These are phyloP conservation scores for Paramormyrops kingsleyae DNA, from an alignment of 2,113 vertebrate species.

Conservation along the genomic window DNA sequence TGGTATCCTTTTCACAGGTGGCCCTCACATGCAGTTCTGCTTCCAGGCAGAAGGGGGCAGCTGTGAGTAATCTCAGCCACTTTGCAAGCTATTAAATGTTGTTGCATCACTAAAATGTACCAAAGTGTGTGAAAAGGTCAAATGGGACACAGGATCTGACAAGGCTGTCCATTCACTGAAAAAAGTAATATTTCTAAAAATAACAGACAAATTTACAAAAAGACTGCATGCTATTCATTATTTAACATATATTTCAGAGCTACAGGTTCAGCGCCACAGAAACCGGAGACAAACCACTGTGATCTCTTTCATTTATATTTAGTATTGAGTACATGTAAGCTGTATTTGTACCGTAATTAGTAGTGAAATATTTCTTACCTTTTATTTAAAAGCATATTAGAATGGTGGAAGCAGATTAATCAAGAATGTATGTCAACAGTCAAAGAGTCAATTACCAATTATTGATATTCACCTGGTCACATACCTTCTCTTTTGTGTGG, in stretches of 20 bases:
- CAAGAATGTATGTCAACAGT: background rate
- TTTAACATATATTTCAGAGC: background rate
- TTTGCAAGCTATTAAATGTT: background rate
- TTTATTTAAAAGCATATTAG: background rate
- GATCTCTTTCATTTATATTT: background rate
- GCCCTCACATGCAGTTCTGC: background rate
- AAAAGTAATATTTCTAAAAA: background rate
- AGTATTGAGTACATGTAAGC: background rate
- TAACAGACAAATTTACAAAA: background rate
- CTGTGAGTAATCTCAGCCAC: background rate
- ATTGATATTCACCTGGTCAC: background rate
- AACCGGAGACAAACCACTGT: background rate
- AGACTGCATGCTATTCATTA: background rate
- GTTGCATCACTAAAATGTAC: background rate
- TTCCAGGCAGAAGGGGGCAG: background rate
- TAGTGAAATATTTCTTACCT: background rate
- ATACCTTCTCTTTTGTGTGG: background rate
- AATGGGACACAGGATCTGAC: background rate
- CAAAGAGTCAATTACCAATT: background rate
- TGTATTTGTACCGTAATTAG: background rate
- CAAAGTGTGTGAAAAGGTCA: background rate
- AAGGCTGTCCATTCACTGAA: background rate
- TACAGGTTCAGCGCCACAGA: background rate
- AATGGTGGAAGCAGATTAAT: background rate
- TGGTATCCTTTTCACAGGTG: background rate